Conservation (phyloP, 2,113 vertebrate species). For the Dicaeum eximium region DNA sequence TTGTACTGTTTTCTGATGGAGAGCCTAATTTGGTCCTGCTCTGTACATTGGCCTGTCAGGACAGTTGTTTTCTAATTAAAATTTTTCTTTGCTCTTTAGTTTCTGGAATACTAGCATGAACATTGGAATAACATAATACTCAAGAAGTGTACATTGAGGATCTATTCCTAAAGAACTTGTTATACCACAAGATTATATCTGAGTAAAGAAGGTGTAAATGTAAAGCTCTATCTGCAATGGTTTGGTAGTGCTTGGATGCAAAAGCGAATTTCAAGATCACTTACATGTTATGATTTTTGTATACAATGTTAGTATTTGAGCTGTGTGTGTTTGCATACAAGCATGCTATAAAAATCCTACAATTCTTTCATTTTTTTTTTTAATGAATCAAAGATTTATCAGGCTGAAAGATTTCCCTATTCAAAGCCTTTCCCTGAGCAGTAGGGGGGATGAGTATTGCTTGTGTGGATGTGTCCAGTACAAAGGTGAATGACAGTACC, state of each 20-base stretch:
- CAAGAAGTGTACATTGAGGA: neutral
- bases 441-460: neutral
- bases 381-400: neutral
- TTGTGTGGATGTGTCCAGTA: neutral
- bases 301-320: neutral
- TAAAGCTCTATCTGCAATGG: neutral
- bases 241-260: neutral
- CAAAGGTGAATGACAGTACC: neutral
- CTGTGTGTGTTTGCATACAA: neutral
- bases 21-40: neutral
- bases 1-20: neutral
- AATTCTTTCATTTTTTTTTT: neutral
- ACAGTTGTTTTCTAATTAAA: neutral
- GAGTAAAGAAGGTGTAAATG: neutral
- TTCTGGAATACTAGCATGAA: neutral
- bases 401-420: neutral
- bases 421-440: neutral
- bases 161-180: neutral
- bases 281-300: rapidly evolving
- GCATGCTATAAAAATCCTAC: neutral
- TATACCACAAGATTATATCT: rapidly evolving
- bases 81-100: neutral
- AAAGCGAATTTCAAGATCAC: neutral
- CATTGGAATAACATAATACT: neutral
- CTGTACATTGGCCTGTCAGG: neutral